phyloP scores from a whole-genome alignment of 2,888 invertebrate species.

The Troides aeacus region DNA sequence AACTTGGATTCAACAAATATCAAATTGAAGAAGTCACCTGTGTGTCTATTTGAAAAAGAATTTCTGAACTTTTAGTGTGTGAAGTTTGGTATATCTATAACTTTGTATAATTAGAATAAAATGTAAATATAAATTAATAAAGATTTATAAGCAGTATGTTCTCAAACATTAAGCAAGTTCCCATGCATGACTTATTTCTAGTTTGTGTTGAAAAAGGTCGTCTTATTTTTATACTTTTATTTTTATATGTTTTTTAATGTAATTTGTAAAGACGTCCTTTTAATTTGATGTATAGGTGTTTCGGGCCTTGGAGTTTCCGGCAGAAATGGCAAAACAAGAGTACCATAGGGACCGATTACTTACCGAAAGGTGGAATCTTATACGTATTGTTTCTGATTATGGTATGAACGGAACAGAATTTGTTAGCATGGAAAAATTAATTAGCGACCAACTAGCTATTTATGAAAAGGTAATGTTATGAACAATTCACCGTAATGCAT shows the following conservation, averaged over 20 bases:
- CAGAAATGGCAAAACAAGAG: conserved; percentile 84
- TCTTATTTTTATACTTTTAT: background rate
- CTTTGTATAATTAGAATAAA: conserved; percentile 1
- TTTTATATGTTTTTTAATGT: background rate
- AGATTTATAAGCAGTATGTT: conserved; percentile 7
- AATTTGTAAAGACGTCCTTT: background rate
- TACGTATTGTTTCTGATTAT: conserved; percentile 81
- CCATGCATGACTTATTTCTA: background rate
- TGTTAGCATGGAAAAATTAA: conserved; percentile 74
- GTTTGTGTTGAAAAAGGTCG: background rate
- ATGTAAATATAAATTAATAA: conserved; percentile 24
- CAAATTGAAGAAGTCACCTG: conserved; percentile 64
- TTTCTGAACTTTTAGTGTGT: conserved; percentile 82
- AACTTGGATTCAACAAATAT: conserved; percentile 82
- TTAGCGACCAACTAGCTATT: conserved; percentile 64
- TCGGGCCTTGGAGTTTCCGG: conserved; percentile 87
- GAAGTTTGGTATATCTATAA: background rate
- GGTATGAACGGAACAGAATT: conserved; percentile 76
- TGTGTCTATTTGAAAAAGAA: conserved; percentile 80
- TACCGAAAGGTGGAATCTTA: conserved; percentile 78
- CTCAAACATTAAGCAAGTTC: conserved; percentile 4
- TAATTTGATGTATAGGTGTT: conserved; percentile 81
- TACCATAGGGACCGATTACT: conserved; percentile 81
- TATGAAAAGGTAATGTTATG: conserved; percentile 61
- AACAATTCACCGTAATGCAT: background rate